Conservation (phyloP, 2,888 invertebrate species). For the Epirrhoe tristata region DNA sequence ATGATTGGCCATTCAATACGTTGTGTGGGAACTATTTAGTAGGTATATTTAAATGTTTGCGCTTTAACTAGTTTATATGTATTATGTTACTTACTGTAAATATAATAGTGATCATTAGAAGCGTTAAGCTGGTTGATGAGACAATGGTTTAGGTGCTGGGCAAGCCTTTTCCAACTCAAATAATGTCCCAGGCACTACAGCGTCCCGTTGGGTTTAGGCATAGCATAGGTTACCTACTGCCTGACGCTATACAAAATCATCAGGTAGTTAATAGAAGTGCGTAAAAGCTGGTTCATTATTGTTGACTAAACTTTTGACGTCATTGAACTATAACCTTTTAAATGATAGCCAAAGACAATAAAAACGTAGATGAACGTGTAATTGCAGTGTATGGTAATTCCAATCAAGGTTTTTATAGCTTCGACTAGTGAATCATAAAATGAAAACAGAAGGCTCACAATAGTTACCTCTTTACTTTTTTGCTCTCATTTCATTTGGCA, state of each 20-base stretch:
- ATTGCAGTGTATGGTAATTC: conserved; percentile 10
- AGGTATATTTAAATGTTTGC: background rate
- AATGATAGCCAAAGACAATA: background rate
- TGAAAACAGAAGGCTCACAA: background rate
- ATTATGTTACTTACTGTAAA: background rate
- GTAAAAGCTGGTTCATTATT: background rate
- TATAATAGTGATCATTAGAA: background rate
- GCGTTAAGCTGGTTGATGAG: too few relatives aligned
- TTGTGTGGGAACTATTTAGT: too few relatives aligned
- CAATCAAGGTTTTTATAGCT: conserved; percentile 2
- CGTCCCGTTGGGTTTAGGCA: too few relatives aligned
- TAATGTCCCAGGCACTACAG: too few relatives aligned
- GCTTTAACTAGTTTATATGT: background rate
- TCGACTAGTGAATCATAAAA: background rate
- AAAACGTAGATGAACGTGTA: background rate
- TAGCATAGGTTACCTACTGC: too few relatives aligned
- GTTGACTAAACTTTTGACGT: background rate
- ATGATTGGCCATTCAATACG: too few relatives aligned
- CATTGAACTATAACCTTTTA: background rate
- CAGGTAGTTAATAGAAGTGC: background rate
- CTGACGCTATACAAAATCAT: too few relatives aligned
- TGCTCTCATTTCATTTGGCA: background rate
- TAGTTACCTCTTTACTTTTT: background rate
- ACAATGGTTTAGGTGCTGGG: too few relatives aligned
- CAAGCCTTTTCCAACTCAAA: too few relatives aligned